phyloP scores from a whole-genome alignment of 2,797 vertebrate species.

The Heterohyrax brucei region DNA sequence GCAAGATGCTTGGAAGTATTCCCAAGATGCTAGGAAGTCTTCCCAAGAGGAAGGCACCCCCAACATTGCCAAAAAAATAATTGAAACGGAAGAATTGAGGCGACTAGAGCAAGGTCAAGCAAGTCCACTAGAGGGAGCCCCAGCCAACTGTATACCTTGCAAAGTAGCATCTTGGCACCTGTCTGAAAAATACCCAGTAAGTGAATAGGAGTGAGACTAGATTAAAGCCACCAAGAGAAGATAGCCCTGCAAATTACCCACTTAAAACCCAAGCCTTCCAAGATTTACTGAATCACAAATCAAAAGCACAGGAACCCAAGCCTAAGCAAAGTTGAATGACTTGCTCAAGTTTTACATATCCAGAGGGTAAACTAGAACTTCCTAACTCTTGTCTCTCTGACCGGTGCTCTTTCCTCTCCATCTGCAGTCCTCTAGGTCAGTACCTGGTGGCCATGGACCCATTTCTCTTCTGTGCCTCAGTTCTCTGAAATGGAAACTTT shows the following conservation, averaged over 20 bases:
- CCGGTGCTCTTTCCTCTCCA: neutral
- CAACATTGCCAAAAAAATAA: neutral
- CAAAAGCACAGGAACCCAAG: constrained; percentile 19
- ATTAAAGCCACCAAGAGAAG: neutral
- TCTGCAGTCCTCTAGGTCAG: neutral
- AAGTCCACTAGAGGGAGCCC: constrained; percentile 78
- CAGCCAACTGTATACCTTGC: neutral
- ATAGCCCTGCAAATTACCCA: neutral
- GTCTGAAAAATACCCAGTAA: neutral
- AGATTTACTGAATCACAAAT: constrained; percentile 46
- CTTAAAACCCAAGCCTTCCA: constrained; percentile 16
- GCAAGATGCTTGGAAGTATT: constrained; percentile 34
- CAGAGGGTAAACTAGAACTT: neutral
- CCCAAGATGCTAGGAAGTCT: constrained; percentile 39
- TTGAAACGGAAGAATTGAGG: constrained; percentile 29
- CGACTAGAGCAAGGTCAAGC: neutral
- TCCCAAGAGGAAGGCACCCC: neutral
- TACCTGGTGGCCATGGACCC: neutral
- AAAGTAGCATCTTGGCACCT: neutral
- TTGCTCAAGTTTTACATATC: neutral
- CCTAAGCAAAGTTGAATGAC: neutral
- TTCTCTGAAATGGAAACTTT: constrained; percentile 25
- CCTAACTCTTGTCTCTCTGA: neutral
- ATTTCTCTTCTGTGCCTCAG: neutral
- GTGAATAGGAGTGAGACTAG: neutral